Percentiles rank a stretch among this genome's conserved stretches.
Conservation (phyloP, 2,888 invertebrate species). For the Elegia similella region DNA sequence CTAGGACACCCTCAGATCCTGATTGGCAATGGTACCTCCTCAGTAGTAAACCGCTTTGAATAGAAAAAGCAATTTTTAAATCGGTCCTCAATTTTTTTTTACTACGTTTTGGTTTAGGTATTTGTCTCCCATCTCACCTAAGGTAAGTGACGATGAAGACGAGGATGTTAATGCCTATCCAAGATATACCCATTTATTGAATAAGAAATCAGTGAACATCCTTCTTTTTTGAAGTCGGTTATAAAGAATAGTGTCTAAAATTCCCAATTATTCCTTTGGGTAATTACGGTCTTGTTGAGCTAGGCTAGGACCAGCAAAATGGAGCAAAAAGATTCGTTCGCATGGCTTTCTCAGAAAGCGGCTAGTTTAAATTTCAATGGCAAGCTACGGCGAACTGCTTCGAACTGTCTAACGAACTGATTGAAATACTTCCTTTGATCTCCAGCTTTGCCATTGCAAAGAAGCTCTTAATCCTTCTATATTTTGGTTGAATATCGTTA, state of each 20-base stretch:
- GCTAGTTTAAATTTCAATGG: conserved; percentile 79
- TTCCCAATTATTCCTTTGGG: conserved; percentile 33
- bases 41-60: no score
- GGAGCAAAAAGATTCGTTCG: conserved; percentile 43
- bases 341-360: conserved; percentile 60
- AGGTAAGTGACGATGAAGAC: no score
- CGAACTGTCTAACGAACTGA: conserved; percentile 73
- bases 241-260: conserved; percentile 17
- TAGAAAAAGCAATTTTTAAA: no score
- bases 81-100: no score
- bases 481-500: conserved; percentile 28
- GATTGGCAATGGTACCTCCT: no score
- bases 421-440: conserved; percentile 72
- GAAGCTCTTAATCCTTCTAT: conserved; percentile 24
- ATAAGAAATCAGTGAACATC: no score
- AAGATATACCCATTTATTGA: no score
- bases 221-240: no score
- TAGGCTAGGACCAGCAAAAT: conserved; percentile 46
- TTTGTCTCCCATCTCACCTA: no score
- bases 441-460: conserved; percentile 34
- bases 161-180: no score
- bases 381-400: conserved; percentile 64
- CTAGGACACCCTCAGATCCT: no score
- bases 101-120: no score
- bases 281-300: conserved; percentile 46